These are phyloP conservation scores for Notodonta ziczac DNA, from an alignment of 2,888 invertebrate genomes.

Conservation along the genomic window DNA sequence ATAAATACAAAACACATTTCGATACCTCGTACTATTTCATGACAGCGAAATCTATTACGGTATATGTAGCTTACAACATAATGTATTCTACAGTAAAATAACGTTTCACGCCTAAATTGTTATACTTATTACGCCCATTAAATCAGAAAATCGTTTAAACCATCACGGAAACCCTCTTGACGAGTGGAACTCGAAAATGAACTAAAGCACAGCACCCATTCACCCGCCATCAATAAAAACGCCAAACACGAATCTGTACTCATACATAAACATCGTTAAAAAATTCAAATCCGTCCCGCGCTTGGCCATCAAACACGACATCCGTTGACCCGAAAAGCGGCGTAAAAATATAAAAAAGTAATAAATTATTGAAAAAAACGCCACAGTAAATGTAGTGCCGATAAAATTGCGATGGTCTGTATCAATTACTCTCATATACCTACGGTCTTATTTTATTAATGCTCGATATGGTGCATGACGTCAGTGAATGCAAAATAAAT, in stretches of 20 bases:
- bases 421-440: slow-evolving; percentile 20
- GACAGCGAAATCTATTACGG: no score
- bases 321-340: neutral
- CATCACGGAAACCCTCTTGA: no score
- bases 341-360: slow-evolving; percentile 11
- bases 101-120: no score
- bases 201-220: neutral
- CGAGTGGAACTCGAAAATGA: no score
- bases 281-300: neutral
- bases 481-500: no score
- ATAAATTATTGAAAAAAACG: slow-evolving; percentile 18
- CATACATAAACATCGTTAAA: neutral
- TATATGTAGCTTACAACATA: no score
- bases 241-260: neutral
- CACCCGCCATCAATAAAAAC: neutral
- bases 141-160: no score
- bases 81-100: no score
- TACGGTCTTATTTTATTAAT: neutral
- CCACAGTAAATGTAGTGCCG: slow-evolving; percentile 11
- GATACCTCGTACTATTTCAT: no score
- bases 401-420: slow-evolving; percentile 24
- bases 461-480: no score
- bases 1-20: no score
- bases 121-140: no score
- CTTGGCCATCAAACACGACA: slow-evolving; percentile 6